These are phyloP conservation scores for Chaetoderma sp. DNA, from an alignment of 2,888 invertebrate genomes.

Conservation along the genomic window DNA sequence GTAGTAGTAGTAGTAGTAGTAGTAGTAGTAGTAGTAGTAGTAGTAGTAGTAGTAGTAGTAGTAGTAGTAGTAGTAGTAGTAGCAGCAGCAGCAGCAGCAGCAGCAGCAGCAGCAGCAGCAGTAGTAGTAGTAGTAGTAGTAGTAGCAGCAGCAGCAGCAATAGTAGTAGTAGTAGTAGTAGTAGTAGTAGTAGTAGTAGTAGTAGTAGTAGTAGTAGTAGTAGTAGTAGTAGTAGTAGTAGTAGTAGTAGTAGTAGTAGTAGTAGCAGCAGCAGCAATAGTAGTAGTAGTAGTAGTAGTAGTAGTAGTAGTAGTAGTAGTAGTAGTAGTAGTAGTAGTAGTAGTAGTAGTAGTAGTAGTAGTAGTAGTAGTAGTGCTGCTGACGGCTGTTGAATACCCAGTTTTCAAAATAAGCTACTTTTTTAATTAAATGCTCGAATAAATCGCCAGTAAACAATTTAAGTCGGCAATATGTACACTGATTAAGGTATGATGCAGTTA, in stretches of 20 bases:
- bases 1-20: conserved; percentile 6
- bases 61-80: conserved; percentile 21
- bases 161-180: conserved; percentile 25
- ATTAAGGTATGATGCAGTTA: too few relatives aligned
- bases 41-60: conserved; percentile 23
- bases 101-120: conserved; percentile 2
- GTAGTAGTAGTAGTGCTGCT: conserved; percentile 19
- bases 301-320: conserved; percentile 14
- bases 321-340: conserved; percentile 23
- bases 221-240: conserved; percentile 20
- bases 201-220: conserved; percentile 16
- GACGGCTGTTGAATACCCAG: too few relatives aligned
- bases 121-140: conserved; percentile 19
- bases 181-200: conserved; percentile 4
- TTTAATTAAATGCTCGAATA: too few relatives aligned
- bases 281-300: conserved; percentile 16
- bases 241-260: conserved; percentile 24
- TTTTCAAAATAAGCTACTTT: too few relatives aligned
- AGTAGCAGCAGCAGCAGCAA: too few relatives aligned
- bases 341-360: conserved; percentile 22
- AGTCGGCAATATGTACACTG: too few relatives aligned
- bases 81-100: too few relatives aligned
- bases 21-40: conserved; percentile 24
- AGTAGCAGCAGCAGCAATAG: conserved; percentile 14
- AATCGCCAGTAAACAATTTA: too few relatives aligned